A percentile compares a stretch with the other conserved stretches of the same genome.
phyloP scores from a whole-genome alignment of 2,888 invertebrate species.

The Cylloceria caligata region DNA sequence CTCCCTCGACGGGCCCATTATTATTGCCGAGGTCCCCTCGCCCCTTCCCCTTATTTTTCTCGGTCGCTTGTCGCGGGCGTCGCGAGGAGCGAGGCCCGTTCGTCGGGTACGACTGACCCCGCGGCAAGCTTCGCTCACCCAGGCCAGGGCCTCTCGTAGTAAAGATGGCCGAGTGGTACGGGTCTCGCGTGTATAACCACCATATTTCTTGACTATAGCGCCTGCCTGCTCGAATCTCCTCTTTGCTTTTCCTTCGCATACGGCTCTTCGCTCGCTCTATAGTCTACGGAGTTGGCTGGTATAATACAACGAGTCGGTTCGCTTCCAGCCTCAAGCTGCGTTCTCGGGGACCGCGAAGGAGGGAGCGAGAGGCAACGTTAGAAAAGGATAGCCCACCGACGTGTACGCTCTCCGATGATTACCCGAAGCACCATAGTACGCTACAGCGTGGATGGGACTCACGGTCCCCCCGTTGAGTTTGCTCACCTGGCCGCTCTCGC shows the following conservation, averaged over 20 bases:
- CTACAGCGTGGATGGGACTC: background rate
- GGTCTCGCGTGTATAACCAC: constrained; percentile 67
- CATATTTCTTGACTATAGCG: constrained; percentile 53
- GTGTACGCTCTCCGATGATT: constrained; percentile 49
- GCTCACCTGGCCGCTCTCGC: constrained; percentile 77
- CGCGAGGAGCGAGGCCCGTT: no score
- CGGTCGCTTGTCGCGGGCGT: no score
- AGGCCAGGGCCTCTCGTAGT: constrained; percentile 79
- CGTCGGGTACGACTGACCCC: constrained; percentile 64
- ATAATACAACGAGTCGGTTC: constrained; percentile 40
- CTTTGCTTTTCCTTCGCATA: constrained; percentile 29
- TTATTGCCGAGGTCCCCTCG: constrained; percentile 56
- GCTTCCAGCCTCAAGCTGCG: constrained; percentile 54
- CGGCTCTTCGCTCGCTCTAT: background rate
- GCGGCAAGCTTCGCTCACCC: constrained; percentile 77
- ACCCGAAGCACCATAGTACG: constrained; percentile 27
- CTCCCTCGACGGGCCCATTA: constrained; percentile 65
- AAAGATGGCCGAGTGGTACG: constrained; percentile 78
- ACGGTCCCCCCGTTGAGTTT: constrained; percentile 63
- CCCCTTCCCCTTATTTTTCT: no score
- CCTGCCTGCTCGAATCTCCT: constrained; percentile 28
- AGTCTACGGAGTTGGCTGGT: background rate
- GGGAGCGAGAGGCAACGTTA: constrained; percentile 1
- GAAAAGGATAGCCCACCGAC: constrained; percentile 10
- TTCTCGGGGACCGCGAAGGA: constrained; percentile 24